Conservation (phyloP, 2,888 invertebrate species). For the Tubiluchus corallicola region DNA sequence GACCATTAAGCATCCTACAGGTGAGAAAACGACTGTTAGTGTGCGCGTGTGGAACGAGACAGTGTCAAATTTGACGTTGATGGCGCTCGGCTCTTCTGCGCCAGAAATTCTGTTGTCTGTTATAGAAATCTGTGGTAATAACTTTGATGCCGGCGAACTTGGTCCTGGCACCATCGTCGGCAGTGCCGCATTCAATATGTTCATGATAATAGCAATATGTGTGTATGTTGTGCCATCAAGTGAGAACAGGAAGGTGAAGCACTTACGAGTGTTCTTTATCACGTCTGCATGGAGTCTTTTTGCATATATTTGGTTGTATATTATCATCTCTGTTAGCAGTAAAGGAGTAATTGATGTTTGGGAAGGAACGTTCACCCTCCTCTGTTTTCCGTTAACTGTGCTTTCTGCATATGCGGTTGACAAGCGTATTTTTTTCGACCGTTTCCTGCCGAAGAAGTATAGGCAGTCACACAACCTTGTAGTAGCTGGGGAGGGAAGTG, state of each 20-base stretch:
- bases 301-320: slow-evolving; percentile 94
- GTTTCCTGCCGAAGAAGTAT: slow-evolving; percentile 26
- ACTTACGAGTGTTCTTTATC: slow-evolving; percentile 87
- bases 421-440: slow-evolving; percentile 35
- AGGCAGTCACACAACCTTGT: slow-evolving; percentile 20
- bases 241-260: slow-evolving; percentile 81
- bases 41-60: slow-evolving; percentile 99
- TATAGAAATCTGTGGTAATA: slow-evolving; percentile 89
- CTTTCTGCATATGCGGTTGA: slow-evolving; percentile 91
- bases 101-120: slow-evolving; percentile 94
- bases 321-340: slow-evolving; percentile 72
- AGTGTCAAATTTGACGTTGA: slow-evolving; percentile 90
- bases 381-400: slow-evolving; percentile 91
- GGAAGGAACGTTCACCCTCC: slow-evolving; percentile 86
- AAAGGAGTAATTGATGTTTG: slow-evolving; percentile 81
- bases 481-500: slow-evolving; percentile 7
- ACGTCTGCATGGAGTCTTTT: slow-evolving; percentile 95
- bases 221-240: slow-evolving; percentile 69
- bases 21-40: slow-evolving; percentile 65
- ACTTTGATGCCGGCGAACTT: slow-evolving; percentile 85
- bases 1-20: slow-evolving; percentile 66
- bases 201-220: slow-evolving; percentile 92
- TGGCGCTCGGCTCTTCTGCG: slow-evolving; percentile 96
- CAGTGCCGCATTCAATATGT: slow-evolving; percentile 92
- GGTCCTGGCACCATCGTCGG: slow-evolving; percentile 98